phyloP scores from a whole-genome alignment of 2,888 invertebrate genomes.

The Anthoptus insignis region DNA sequence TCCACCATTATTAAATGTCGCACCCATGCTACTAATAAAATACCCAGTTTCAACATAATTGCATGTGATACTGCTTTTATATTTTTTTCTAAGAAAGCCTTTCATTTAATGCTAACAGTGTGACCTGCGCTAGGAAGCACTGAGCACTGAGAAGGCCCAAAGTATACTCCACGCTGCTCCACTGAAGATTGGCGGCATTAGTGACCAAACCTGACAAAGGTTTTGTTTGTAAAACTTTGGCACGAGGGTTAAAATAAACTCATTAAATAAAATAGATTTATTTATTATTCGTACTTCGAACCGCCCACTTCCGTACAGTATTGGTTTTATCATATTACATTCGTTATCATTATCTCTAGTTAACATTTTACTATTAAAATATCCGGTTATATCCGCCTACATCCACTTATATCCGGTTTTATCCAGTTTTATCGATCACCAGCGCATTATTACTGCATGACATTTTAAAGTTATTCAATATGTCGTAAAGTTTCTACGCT shows the following conservation, averaged over 20 bases:
- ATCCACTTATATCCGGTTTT: neutral
- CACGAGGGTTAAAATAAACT: neutral
- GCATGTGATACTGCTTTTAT: slow-evolving; percentile 11
- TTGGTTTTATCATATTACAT: neutral
- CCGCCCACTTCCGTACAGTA: neutral
- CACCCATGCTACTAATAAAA: slow-evolving; percentile 31
- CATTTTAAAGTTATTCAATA: neutral
- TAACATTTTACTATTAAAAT: neutral
- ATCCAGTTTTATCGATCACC: neutral
- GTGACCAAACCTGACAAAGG: too few species aligned
- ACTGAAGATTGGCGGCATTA: too few species aligned
- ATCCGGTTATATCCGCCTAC: neutral
- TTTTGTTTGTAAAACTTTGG: too few species aligned
- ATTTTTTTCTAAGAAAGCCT: neutral
- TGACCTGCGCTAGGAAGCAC: too few species aligned
- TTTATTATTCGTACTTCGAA: too few species aligned
- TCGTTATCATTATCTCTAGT: neutral
- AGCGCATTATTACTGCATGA: neutral
- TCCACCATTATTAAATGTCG: slow-evolving; percentile 34
- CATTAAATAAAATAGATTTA: neutral
- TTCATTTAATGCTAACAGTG: neutral
- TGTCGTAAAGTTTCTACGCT: neutral
- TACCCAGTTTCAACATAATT: slow-evolving; percentile 26
- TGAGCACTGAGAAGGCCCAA: too few species aligned
- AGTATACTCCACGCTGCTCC: too few species aligned